These are phyloP conservation scores for Linnaemya vulpina DNA, from an alignment of 2,888 invertebrate species.

Conservation along the genomic window DNA sequence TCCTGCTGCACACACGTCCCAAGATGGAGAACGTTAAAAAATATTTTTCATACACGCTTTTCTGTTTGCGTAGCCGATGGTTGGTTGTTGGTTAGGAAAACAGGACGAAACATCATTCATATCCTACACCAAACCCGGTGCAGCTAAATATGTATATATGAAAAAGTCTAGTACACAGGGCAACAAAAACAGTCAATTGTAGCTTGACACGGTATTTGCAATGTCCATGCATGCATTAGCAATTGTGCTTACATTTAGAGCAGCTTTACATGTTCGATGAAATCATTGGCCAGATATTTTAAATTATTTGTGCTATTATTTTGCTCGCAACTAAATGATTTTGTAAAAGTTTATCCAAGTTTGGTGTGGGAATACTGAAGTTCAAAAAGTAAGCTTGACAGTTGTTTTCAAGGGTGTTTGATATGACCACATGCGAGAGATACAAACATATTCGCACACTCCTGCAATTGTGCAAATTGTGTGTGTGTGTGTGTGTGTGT, in stretches of 20 bases:
- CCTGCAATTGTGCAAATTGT: not conserved
- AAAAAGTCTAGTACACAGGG: constrained; percentile 2
- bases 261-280: not conserved
- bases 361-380: constrained; percentile 38
- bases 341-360: not conserved
- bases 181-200: constrained; percentile 24
- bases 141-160: constrained; percentile 30
- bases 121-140: constrained; percentile 10
- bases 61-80: constrained; percentile 2
- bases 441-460: not conserved
- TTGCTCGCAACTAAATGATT: not conserved
- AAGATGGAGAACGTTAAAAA: constrained; percentile 47
- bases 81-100: not conserved
- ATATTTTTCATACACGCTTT: constrained; percentile 31
- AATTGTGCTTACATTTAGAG: not conserved
- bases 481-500: not conserved
- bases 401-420: constrained; percentile 79
- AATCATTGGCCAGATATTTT: not conserved
- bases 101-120: constrained; percentile 37
- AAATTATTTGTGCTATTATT: constrained; percentile 4
- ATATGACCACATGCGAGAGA: constrained; percentile 16
- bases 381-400: constrained; percentile 78
- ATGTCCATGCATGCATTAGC: not conserved
- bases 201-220: not conserved
- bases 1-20: constrained; percentile 12